These are phyloP conservation scores for Eleutherodactylus coqui DNA, from an alignment of 2,797 vertebrate species.

Conservation along the genomic window DNA sequence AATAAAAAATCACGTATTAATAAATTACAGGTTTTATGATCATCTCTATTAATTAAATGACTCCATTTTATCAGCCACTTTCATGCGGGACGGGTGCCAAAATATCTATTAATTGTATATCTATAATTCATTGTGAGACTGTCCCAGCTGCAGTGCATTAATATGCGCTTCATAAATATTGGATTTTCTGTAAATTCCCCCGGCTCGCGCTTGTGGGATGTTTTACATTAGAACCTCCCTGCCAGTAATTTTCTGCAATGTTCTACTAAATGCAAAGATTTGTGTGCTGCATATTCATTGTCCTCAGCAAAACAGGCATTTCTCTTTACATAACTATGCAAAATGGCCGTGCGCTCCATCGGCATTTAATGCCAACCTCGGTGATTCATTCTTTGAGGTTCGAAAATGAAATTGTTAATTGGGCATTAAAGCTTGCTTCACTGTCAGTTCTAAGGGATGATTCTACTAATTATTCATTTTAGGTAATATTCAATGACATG, in stretches of 20 bases:
- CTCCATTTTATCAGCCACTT: constrained; percentile 52
- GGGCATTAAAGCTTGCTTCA: constrained; percentile 8
- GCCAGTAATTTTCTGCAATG: constrained; percentile 18
- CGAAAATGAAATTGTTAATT: constrained; percentile 13
- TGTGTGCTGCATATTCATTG: background rate
- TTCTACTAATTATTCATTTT: background rate
- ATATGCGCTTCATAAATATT: constrained; percentile 55
- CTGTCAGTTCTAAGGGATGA: background rate
- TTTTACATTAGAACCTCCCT: background rate
- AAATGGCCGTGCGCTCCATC: background rate
- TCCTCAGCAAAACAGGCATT: background rate
- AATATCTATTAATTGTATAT: constrained; percentile 58
- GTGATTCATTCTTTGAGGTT: constrained; percentile 19
- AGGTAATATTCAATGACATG: too few species aligned
- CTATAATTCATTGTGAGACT: constrained; percentile 39
- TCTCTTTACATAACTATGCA: background rate
- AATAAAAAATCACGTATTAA: constrained; percentile 49
- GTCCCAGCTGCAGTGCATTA: constrained; percentile 49
- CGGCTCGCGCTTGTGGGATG: background rate
- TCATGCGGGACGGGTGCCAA: constrained; percentile 33
- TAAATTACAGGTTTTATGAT: constrained; percentile 46
- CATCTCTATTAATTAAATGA: constrained; percentile 51
- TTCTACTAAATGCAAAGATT: constrained; percentile 17
- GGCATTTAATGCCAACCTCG: background rate
- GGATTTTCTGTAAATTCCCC: constrained; percentile 55